These are phyloP conservation scores for Drosophila kuntzei DNA, from an alignment of 2,888 invertebrate genomes.

Conservation along the genomic window DNA sequence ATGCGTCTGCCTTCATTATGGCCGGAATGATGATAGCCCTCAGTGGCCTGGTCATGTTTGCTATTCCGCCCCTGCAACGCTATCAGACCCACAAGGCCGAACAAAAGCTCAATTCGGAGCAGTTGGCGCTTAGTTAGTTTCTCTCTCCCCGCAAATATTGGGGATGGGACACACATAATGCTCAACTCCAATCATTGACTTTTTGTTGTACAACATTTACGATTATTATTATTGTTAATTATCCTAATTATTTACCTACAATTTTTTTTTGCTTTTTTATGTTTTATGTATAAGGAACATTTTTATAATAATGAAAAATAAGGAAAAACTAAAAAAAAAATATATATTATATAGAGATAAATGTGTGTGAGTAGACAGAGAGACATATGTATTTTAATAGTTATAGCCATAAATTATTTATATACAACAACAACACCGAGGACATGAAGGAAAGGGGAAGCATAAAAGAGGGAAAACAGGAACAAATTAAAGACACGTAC, in stretches of 20 bases:
- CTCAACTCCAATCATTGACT: slow-evolving; percentile 33
- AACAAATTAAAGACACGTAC: slow-evolving; percentile 17
- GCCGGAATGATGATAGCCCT: slow-evolving; percentile 94
- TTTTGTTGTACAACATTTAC: slow-evolving; percentile 18
- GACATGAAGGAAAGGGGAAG: not conserved
- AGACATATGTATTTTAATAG: slow-evolving; percentile 36
- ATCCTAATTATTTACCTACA: slow-evolving; percentile 11
- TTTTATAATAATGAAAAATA: slow-evolving; percentile 1
- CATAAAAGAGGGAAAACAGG: not conserved
- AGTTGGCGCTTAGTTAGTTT: slow-evolving; percentile 77
- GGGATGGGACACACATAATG: slow-evolving; percentile 1
- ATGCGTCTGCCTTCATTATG: slow-evolving; percentile 94
- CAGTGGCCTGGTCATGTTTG: slow-evolving; percentile 95
- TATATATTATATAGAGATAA: slow-evolving; percentile 8
- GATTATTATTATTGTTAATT: slow-evolving; percentile 12
- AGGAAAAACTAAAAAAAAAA: not conserved
- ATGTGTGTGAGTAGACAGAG: slow-evolving; percentile 36
- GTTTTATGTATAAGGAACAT: slow-evolving; percentile 2
- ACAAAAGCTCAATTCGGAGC: slow-evolving; percentile 64
- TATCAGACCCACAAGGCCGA: slow-evolving; percentile 72
- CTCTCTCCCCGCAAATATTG: not conserved
- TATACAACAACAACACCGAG: slow-evolving; percentile 25
- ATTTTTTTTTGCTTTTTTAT: slow-evolving; percentile 13
- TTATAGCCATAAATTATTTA: slow-evolving; percentile 51
- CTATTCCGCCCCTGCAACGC: slow-evolving; percentile 91